Base-by-base conservation (phyloP, 1,140 invertebrate genomes). In the Ptiloglossa arizonensis region DNA sequence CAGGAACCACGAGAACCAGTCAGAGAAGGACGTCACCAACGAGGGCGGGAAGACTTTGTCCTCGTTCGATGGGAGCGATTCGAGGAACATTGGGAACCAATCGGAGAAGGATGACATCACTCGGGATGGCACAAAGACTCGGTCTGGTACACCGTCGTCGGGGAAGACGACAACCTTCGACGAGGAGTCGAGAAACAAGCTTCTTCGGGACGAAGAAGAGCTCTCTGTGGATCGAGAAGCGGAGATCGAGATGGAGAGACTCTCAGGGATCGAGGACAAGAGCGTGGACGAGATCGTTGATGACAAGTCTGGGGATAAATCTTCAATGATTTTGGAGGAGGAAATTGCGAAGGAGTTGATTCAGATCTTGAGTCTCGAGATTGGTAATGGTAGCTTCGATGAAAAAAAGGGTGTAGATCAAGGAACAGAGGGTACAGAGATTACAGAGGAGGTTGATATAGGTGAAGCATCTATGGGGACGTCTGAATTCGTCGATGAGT, bases 11-110 rank as follows among this genome's bases (percentile, higher is more conserved):
- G 82, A 79, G 54, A 4, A 46, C 32, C 46, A 22, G 13, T 85
- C n/a, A 73, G 81, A 22, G 54, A 75, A 77, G 15, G 68, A 52
- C 0, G 38, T 29, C 9, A 62, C 46, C 29, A 75, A 41, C 27
- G 83, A 83, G 41, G 63, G 59, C 17, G 87, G 87, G 22, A 68
- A 86, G 52, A 78, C 77, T 0, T 71, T 52, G 19, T 84, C 85
- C 0, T 78, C 81, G 44, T 38, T 74, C 17, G 82, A 85, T n/a
- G n/a, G n/a, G n/a, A n/a, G n/a, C n/a, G n/a, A n/a, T n/a, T n/a
- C n/a, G n/a, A n/a, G n/a, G n/a, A n/a, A n/a, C n/a, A n/a, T n/a
- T n/a, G n/a, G n/a, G n/a, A n/a, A n/a, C n/a, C n/a, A n/a, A n/a
- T n/a, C n/a, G n/a, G n/a, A n/a, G n/a, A n/a, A n/a, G n/a, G n/a